Conservation (phyloP, 1,140 invertebrate species). For the Drosophila auraria region DNA sequence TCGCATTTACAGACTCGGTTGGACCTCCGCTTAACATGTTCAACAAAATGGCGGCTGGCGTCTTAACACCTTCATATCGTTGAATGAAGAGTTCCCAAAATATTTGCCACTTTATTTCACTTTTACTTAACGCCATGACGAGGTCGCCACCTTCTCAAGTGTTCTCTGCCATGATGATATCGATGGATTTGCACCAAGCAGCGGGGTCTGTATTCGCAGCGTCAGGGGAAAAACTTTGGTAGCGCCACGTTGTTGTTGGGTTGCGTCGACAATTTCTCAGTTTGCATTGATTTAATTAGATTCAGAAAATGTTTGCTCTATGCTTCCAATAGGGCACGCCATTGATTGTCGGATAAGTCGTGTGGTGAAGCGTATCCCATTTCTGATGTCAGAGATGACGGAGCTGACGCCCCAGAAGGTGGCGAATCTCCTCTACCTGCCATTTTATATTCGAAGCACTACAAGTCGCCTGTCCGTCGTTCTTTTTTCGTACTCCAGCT, state of each 20-base stretch:
- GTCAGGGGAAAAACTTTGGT: too few relatives aligned
- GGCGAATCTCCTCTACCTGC: too few relatives aligned
- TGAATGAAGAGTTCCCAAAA: conserved; percentile 9
- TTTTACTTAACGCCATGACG: conserved; percentile 5
- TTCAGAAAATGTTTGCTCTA: neutral
- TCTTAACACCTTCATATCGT: neutral
- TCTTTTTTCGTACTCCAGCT: too few relatives aligned
- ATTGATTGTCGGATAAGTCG: neutral
- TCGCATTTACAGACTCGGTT: neutral
- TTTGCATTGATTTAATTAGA: conserved; percentile 2
- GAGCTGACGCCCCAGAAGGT: too few relatives aligned
- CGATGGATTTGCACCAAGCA: too few relatives aligned
- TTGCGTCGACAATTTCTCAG: neutral
- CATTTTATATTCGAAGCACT: too few relatives aligned
- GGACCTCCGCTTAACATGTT: conserved; percentile 17
- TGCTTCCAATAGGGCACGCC: neutral
- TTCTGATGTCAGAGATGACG: neutral
- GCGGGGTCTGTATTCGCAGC: neutral
- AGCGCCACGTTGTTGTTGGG: too few relatives aligned
- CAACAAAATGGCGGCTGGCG: too few relatives aligned
- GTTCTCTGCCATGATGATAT: neutral
- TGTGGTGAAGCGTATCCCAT: neutral
- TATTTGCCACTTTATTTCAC: neutral
- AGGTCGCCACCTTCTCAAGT: neutral
- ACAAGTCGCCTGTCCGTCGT: too few relatives aligned